Base-by-base conservation (phyloP, 2,888 invertebrate genomes). In the Hirtodrosophila trivittata region DNA sequence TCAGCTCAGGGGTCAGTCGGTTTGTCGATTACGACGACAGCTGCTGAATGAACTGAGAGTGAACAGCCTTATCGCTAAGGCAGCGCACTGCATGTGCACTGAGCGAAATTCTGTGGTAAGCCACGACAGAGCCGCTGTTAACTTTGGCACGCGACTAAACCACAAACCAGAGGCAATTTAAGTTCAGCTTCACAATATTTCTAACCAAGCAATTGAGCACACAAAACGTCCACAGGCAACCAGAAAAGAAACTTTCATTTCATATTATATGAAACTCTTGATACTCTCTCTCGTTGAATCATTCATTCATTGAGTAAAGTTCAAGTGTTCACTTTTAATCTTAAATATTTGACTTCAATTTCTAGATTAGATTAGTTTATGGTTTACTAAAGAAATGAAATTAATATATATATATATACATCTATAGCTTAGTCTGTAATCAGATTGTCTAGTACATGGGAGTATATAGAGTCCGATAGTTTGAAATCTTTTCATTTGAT, bases 81-180 rank as follows among this genome's bases (percentile, higher is more conserved):
- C 57, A 7, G 25, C 30, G 30, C n/a, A 25, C 14, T 66, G 1
- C 26, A 8, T 21, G 25, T 54, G 38, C 71, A 82, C 72, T 75
- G 68, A 47, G 26, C 57, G 42, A 68, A 82, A 45, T 45, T 18
- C n/a, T 66, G 59, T 26, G 64, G 45, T 43, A 35, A 47, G 28
- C 45, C 16, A 16, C 0, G 13, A 13, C 16, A 18, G 32, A 35
- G 25, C 35, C 46, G 13, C 50, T 38, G 12, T 38, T 21, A 43
- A 39, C 42, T 59, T 39, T 49, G 47, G 56, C 73, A 51, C 50
- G 69, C 60, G 66, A 66, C 52, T 52, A 41, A 55, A 18, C 55
- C 67, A 32, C 54, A 57, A 62, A 45, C 80, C 65, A 56, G 52
- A 70, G 54, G 42, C 66, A 76, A 67, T 76, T 73, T 57, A 63